Evolutionary conservation across 2,888 invertebrate genomes (phyloP).

Genomic region (Xestia ashworthii): DNA sequence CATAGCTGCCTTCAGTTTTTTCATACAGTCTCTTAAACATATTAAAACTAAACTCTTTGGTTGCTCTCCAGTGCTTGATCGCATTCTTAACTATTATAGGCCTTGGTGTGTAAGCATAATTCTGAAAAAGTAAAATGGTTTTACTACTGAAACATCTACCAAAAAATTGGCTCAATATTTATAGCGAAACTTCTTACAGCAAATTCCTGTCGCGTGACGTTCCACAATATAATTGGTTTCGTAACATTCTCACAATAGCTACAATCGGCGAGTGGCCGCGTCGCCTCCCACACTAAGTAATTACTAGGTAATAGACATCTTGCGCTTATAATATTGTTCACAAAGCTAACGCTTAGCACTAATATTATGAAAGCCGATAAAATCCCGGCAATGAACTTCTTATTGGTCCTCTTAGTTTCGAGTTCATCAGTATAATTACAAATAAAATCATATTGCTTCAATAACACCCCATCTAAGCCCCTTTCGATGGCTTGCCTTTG

Average conservation of each 20-base stretch:
- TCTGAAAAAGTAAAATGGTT: slow-evolving; percentile 73
- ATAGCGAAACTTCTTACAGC: slow-evolving; percentile 77
- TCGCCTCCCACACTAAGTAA: slow-evolving; percentile 96
- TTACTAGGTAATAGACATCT: slow-evolving; percentile 96
- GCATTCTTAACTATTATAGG: slow-evolving; percentile 95
- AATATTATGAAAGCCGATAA: slow-evolving; percentile 72
- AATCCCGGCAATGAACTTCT: slow-evolving; percentile 70
- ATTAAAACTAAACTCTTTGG: slow-evolving; percentile 91
- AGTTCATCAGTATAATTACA: slow-evolving; percentile 71
- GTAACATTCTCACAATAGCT: slow-evolving; percentile 93
- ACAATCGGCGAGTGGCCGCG: slow-evolving; percentile 95
- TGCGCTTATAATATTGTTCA: slow-evolving; percentile 87
- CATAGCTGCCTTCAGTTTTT: slow-evolving; percentile 92
- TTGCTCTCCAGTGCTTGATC: slow-evolving; percentile 94
- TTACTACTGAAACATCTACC: slow-evolving; percentile 18
- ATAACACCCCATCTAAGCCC: slow-evolving; percentile 73
- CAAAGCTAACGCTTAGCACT: slow-evolving; percentile 73
- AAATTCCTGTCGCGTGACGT: slow-evolving; percentile 93
- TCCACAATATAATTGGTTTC: slow-evolving; percentile 92
- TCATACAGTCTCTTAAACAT: slow-evolving; percentile 93
- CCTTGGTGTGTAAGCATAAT: slow-evolving; percentile 94
- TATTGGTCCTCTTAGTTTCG: slow-evolving; percentile 69
- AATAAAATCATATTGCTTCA: slow-evolving; percentile 78
- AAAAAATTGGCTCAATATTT: slow-evolving; percentile 33
- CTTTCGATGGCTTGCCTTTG: slow-evolving; percentile 78